Conservation (phyloP, 1,140 invertebrate genomes). For the Bathynomus jamesi region DNA sequence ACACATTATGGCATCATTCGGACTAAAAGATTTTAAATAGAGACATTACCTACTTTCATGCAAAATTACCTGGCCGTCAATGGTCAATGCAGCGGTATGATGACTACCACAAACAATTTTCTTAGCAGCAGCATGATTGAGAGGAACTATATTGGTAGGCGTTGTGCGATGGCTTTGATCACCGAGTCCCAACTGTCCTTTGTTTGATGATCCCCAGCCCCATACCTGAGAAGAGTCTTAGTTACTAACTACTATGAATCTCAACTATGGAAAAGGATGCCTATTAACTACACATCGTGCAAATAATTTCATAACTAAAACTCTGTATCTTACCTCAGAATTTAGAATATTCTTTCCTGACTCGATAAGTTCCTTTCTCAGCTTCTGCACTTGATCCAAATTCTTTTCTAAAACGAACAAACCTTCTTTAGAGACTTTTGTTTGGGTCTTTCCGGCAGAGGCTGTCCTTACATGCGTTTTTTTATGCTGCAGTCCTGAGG, state of each 20-base stretch:
- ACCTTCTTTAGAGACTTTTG: conserved; percentile 1
- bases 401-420: conserved; percentile 19
- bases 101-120: conserved; percentile 63
- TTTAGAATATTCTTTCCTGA: conserved; percentile 24
- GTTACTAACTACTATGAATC: no score
- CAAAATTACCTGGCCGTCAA: conserved; percentile 68
- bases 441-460: conserved; percentile 10
- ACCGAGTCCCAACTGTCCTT: conserved; percentile 71
- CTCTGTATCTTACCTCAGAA: conserved; percentile 26
- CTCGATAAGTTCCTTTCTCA: conserved; percentile 34
- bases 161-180: conserved; percentile 63
- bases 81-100: conserved; percentile 65
- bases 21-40: no score
- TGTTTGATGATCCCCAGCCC: conserved; percentile 68
- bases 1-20: no score
- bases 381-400: conserved; percentile 34
- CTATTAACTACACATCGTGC: no score
- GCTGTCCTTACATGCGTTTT: conserved; percentile 20
- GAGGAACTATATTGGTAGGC: conserved; percentile 57
- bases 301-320: no score
- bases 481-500: conserved; percentile 35
- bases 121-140: conserved; percentile 61
- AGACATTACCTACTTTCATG: no score
- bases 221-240: conserved; percentile 63
- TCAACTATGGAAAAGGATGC: no score